These are phyloP conservation scores for Coilia nasus DNA, from an alignment of 2,797 vertebrate species.

Conservation along the genomic window DNA sequence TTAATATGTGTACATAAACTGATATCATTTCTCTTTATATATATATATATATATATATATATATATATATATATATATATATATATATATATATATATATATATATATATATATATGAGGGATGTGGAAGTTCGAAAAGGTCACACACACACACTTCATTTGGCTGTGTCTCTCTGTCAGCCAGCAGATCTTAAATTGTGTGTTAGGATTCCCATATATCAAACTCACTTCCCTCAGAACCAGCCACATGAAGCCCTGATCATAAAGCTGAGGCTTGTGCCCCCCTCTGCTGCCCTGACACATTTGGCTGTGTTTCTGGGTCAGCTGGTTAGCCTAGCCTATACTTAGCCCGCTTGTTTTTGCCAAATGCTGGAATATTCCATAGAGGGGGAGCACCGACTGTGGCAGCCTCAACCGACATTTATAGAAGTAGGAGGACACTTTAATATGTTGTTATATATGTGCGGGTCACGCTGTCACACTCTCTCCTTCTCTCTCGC, in stretches of 20 bases:
- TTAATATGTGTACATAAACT: neutral
- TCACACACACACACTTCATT: conserved; percentile 62
- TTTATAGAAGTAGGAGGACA: conserved; percentile 73
- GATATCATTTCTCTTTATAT: neutral
- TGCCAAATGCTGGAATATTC: conserved; percentile 67
- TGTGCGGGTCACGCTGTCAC: conserved; percentile 55
- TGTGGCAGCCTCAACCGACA: conserved; percentile 60
- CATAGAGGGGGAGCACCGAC: conserved; percentile 45
- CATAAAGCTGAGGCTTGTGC: conserved; percentile 68
- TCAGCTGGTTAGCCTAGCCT: conserved; percentile 67
- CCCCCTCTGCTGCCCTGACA: conserved; percentile 69
- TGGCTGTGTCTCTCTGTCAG: conserved; percentile 62
- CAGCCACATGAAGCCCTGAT: conserved; percentile 68
- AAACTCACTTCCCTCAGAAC: conserved; percentile 69
- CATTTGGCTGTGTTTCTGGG: conserved; percentile 73
- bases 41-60: neutral
- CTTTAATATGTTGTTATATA: conserved; percentile 68
- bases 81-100: neutral
- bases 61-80: neutral
- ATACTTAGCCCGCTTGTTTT: conserved; percentile 68
- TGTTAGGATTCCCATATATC: conserved; percentile 71
- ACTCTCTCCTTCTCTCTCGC: conserved; percentile 47
- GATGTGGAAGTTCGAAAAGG: conserved; percentile 48
- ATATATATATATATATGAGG: conserved; percentile 3
- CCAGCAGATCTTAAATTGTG: conserved; percentile 69